Base-by-base conservation (phyloP, 2,113 vertebrate genomes). In the Benitochromis conjunctus region DNA sequence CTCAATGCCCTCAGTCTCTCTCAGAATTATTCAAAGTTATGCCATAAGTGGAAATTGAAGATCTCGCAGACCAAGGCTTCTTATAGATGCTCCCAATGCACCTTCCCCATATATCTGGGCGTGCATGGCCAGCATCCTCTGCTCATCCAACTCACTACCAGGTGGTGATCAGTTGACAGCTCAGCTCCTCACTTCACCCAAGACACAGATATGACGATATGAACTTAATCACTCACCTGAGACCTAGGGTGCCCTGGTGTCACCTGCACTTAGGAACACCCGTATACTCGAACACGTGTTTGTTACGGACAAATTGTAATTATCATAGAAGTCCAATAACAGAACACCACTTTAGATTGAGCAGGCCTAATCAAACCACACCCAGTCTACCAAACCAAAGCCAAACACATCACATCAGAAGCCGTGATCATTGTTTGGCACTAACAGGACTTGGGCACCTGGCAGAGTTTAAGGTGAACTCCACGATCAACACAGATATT, bases 281-380 rank as follows among this genome's bases (percentile, higher is more conserved):
- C 5, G 36, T 62, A 62, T n/a, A 4, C 31, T 62, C n/a, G 31
- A 1, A n/a, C 31, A 36, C n/a, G 1, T 64, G 31, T 64, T 64
- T 0, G 1, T n/a, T 38, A n/a, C 0, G 18, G 31, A 64, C 60
- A 64, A 3, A 38, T 31, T 64, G 18, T 64, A 4, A 64, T 64
- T 64, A 64, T 64, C 31, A 64, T 3, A 64, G 60, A 64, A 64
- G 18, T n/a, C 60, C 60, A 64, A n/a, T 11, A 62, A 64, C 60
- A 62, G 58, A 60, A 26, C 55, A 26, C 21, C 2, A 26, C 55
- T 24, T 60, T 60, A 60, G 29, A 34, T 34, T 60, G 57, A 2
- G 29, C 57, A 18, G 57, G 26, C 1, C 8, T 31, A 60, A 26
- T 60, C 57, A 60, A 19, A 60, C 58, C 58, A 60, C 58, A 19